Conservation (phyloP, 2,113 vertebrate species). For the Romanogobio albipinnatus region DNA sequence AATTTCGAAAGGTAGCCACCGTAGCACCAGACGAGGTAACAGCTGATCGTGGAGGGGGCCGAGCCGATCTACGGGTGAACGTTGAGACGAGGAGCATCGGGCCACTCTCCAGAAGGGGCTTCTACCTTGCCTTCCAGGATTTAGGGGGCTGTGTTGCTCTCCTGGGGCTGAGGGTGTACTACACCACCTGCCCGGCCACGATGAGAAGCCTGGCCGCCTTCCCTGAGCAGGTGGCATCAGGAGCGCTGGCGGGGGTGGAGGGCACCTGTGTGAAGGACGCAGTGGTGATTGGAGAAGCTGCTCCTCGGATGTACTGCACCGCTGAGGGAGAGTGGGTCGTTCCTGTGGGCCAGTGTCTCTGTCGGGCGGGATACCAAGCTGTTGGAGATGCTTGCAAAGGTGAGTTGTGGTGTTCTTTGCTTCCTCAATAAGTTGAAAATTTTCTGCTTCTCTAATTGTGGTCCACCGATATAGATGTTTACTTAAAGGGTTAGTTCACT, state of each 20-base stretch:
- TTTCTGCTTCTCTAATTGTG: background rate
- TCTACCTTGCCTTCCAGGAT: constrained; percentile 98
- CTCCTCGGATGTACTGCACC: constrained; percentile 88
- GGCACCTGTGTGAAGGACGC: constrained; percentile 87
- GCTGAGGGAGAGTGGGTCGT: constrained; percentile 93
- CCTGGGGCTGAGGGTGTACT: constrained; percentile 88
- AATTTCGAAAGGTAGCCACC: constrained; percentile 93
- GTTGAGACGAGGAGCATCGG: constrained; percentile 83
- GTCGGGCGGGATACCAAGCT: constrained; percentile 83
- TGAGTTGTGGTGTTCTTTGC: constrained; percentile 64
- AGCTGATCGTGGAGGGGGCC: constrained; percentile 61
- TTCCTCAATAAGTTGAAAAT: background rate
- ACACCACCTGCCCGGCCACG: constrained; percentile 87
- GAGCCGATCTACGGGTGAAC: constrained; percentile 83
- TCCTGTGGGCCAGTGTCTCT: constrained; percentile 90
- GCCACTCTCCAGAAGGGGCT: constrained; percentile 82
- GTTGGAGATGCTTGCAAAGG: constrained; percentile 83
- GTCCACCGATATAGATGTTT: background rate
- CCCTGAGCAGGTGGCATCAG: constrained; percentile 85
- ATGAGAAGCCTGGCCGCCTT: constrained; percentile 84
- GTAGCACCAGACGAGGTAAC: constrained; percentile 95
- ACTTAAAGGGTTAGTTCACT: background rate
- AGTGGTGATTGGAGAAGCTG: constrained; percentile 67
- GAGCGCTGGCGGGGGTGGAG: constrained; percentile 79
- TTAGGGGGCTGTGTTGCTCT: constrained; percentile 90